phyloP scores from a whole-genome alignment of 2,888 invertebrate species.

The Synanthedon vespiformis region DNA sequence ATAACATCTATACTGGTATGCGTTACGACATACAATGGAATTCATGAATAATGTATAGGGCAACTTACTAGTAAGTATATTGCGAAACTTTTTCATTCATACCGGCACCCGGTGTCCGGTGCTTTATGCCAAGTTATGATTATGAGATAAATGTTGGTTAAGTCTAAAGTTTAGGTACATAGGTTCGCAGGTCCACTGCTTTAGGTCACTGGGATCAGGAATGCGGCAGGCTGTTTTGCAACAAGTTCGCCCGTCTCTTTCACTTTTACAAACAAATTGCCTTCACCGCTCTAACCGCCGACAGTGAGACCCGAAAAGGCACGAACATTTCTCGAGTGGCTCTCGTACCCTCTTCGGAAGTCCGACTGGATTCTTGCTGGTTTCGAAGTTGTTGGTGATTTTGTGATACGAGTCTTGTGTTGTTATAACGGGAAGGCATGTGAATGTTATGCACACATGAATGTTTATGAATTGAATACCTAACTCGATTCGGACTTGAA shows the following conservation, averaged over 20 bases:
- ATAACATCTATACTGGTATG: background rate
- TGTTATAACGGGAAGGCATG: constrained; percentile 3
- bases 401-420: constrained; percentile 7
- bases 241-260: constrained; percentile 52
- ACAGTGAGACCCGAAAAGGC: background rate
- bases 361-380: constrained; percentile 35
- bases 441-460: background rate
- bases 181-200: constrained; percentile 20
- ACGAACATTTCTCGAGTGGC: constrained; percentile 19
- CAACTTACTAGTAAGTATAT: background rate
- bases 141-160: background rate
- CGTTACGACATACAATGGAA: background rate
- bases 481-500: too few relatives aligned
- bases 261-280: constrained; percentile 13
- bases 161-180: background rate
- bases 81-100: background rate
- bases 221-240: constrained; percentile 61
- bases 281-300: constrained; percentile 17
- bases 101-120: background rate
- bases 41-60: background rate
- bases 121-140: background rate
- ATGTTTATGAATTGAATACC: background rate
- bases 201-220: constrained; percentile 66
- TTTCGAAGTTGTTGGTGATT: constrained; percentile 16
- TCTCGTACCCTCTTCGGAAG: constrained; percentile 38